A percentile compares a stretch with the other conserved stretches of the same genome.
phyloP scores from a whole-genome alignment of 1,140 invertebrate genomes.

The Meloidogyne chitwoodi region DNA sequence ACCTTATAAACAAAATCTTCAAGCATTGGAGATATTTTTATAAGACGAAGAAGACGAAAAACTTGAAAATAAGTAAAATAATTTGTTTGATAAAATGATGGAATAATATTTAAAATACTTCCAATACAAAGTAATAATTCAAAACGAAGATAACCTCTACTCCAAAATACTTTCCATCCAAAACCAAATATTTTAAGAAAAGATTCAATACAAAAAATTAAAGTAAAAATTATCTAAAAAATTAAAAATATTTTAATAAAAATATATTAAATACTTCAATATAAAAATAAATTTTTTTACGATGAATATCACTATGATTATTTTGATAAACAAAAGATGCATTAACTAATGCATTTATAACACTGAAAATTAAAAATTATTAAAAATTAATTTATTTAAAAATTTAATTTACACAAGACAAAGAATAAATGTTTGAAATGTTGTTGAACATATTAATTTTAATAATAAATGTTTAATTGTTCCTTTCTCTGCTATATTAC shows the following conservation, averaged over 20 bases:
- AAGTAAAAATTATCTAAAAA: conserved; percentile 63
- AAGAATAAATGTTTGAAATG: conserved; percentile 45
- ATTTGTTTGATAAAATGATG: conserved; percentile 78
- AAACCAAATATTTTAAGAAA: conserved; percentile 96
- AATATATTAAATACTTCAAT: conserved; percentile 75
- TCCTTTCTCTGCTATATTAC: conserved; percentile 72
- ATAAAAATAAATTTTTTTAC: conserved; percentile 81
- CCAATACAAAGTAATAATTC: conserved; percentile 87
- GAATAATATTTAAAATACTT: conserved; percentile 84
- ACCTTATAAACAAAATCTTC: conserved; percentile 98
- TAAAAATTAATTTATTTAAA: conserved; percentile 65
- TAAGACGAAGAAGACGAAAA: conserved; percentile 83
- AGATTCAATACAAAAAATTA: conserved; percentile 88
- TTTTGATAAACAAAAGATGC: conserved; percentile 93
- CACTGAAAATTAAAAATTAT: conserved; percentile 58
- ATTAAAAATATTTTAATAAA: conserved; percentile 13
- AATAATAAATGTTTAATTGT: conserved; percentile 80
- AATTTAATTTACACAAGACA: conserved; percentile 62
- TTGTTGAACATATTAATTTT: conserved; percentile 32
- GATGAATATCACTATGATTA: conserved; percentile 72
- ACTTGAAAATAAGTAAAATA: conserved; percentile 81
- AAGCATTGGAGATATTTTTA: conserved; percentile 95
- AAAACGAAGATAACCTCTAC: conserved; percentile 95
- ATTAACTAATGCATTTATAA: conserved; percentile 89
- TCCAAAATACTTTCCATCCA: conserved; percentile 85